Percentiles rank a stretch among this genome's conserved stretches.
phyloP scores from a whole-genome alignment of 2,797 vertebrate genomes.

The Girardinus metallicus region DNA sequence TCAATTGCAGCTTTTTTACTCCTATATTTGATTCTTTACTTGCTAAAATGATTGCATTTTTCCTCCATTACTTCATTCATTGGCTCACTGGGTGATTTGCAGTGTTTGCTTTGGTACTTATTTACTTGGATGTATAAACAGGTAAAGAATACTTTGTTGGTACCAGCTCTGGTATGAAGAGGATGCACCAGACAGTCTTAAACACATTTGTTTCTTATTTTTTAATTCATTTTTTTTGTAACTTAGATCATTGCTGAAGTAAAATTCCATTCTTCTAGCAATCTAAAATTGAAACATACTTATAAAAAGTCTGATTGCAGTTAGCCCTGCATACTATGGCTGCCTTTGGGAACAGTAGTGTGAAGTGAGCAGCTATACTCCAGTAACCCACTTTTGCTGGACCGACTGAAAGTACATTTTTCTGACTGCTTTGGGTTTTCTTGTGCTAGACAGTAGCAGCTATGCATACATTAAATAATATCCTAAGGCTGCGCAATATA shows the following conservation, averaged over 20 bases:
- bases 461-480: not conserved
- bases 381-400: not conserved
- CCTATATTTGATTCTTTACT: constrained; percentile 44
- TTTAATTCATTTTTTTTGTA: not conserved
- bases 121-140: constrained; percentile 52
- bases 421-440: not conserved
- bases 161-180: constrained; percentile 9
- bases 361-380: not conserved
- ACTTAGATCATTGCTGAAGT: not conserved
- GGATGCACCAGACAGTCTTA: not conserved
- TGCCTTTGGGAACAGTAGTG: not conserved
- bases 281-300: not conserved
- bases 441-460: not conserved
- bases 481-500: not conserved
- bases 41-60: constrained; percentile 52
- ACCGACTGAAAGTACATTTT: not conserved
- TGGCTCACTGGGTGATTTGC: constrained; percentile 62
- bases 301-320: not conserved
- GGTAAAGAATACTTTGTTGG: constrained; percentile 44
- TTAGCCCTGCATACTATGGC: not conserved
- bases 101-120: constrained; percentile 20
- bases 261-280: not conserved
- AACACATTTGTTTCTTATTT: not conserved
- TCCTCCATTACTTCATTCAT: constrained; percentile 41
- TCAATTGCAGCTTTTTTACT: constrained; percentile 62